Base-by-base conservation (phyloP, 2,797 vertebrate species). In the Enteromius afrohamiltoni region DNA sequence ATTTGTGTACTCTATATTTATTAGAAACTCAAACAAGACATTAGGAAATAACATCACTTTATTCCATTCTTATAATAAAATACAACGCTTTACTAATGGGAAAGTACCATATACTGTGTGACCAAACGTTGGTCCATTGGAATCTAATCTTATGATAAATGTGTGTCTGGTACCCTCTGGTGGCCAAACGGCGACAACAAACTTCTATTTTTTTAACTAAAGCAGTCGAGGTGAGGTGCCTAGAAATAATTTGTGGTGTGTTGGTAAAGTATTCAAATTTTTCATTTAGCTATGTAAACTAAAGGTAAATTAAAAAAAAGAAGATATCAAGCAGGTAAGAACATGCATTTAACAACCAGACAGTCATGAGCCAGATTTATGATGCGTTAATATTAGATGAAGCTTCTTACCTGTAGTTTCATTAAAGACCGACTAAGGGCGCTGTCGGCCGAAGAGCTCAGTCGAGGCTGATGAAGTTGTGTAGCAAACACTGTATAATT, bases 131-230 rank as follows among this genome's bases (percentile, higher is more conserved):
- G 47, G 16, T 19, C 23, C 16, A 42, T 29, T 19, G 11, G 0
- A 75, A 16, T n/a, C 10, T 17, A 23, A 26, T 76, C 21, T 5
- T 60, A 16, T 60, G 9, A 69, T 49, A 70, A 21, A 62, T 83
- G 11, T 70, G 75, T 5, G 42, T 40, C 21, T 49, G 26, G 9
- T 1, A 16, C 53, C 53, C 76, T 83, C 75, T 78, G 21, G 75
- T 83, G 82, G 58, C 10, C 21, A 62, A 34, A 70, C 26, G 14
- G 10, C n/a, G 14, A 4, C 26, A 47, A 29, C 19, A 31, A 69
- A 58, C 13, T 1, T 4, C 31, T 3, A n/a, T 19, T 17, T 17
- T 23, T 16, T 58, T 0, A 60, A 8, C 68, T 19, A 47, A 47
- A 62, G 69, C 26, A 62, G 53, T 7, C 9, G 19, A 62, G 16